Base-by-base conservation (phyloP, 2,888 invertebrate genomes). In the Meghimatium bilineatum region DNA sequence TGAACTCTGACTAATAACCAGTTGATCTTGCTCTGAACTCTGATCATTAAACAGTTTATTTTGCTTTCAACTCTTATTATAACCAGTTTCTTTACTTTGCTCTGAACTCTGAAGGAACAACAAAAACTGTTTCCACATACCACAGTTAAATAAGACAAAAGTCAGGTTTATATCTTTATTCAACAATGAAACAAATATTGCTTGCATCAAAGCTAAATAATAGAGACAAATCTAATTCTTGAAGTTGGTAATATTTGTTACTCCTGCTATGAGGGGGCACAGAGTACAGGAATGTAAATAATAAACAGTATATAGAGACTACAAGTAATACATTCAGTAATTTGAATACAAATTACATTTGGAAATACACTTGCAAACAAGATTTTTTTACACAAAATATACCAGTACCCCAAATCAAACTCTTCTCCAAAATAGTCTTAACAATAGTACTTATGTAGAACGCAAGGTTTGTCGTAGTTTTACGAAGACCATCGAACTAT, bases 221-320 rank as follows among this genome's bases (percentile, higher is more conserved):
- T 44, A 12, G 72, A 72, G 26, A 72, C 49, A 49, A 72, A 72
- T 49, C 72, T 72, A 5, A 34, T n/a, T 8, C 44, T 49, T 20
- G 60, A 23, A 38, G 20, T 36, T 77, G 14, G n/a, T 67, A 63
- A 20, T 44, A 66, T 38, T n/a, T 8, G 12, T 44, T 66, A 20
- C 49, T n/a, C n/a, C 78, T 78, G 67, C 78, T 29, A 32, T 67
- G 17, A 76, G 14, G 44, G 32, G n/a, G 77, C 23, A 44, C 78
- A 78, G 44, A 78, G 77, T 78, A 78, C 32, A 78, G 78, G 78
- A 78, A 78, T 78, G 44, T 77, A 38, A 38, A 38, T 60, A 77
- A n/a, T n/a, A 63, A 60, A 38, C 32, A 49, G 32, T 66, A 78
- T 49, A 78, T 32, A 44, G n/a, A 12, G 72, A 26, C 12, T 44